A percentile compares a stretch with the other conserved stretches of the same genome.
These are phyloP conservation scores for Stenolophus ochropezus DNA, from an alignment of 2,888 invertebrate genomes.

Conservation along the genomic window DNA sequence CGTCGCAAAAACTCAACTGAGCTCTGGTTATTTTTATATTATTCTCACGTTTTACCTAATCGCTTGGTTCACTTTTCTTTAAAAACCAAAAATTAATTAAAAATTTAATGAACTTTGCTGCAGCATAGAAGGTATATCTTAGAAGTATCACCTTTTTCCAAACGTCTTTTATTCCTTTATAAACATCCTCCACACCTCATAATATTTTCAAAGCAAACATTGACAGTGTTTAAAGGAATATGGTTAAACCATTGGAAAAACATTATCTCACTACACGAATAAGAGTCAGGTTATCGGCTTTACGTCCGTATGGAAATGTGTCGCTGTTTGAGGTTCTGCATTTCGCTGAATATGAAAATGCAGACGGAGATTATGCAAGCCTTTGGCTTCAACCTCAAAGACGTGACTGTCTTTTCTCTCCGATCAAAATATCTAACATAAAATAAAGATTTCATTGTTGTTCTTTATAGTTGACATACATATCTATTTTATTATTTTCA, in stretches of 20 bases:
- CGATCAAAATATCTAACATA: no score
- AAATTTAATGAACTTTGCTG: no score
- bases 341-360: slow-evolving; percentile 14
- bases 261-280: slow-evolving; percentile 40
- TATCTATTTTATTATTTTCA: no score
- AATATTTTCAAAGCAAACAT: slow-evolving; percentile 41
- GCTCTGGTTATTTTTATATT: no score
- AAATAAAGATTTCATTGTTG: no score
- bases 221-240: slow-evolving; percentile 22
- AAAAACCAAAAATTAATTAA: no score
- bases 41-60: no score
- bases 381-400: not conserved
- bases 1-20: no score
- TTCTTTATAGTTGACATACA: no score
- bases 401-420: not conserved
- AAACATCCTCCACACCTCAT: not conserved
- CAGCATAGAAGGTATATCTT: not conserved
- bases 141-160: not conserved
- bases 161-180: not conserved
- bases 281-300: slow-evolving; percentile 23
- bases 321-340: not conserved
- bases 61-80: no score
- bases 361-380: slow-evolving; percentile 8
- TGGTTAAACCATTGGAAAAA: slow-evolving; percentile 27
- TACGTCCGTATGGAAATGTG: not conserved